Conservation (phyloP, 2,113 vertebrate genomes). For the Notechis scutatus region DNA sequence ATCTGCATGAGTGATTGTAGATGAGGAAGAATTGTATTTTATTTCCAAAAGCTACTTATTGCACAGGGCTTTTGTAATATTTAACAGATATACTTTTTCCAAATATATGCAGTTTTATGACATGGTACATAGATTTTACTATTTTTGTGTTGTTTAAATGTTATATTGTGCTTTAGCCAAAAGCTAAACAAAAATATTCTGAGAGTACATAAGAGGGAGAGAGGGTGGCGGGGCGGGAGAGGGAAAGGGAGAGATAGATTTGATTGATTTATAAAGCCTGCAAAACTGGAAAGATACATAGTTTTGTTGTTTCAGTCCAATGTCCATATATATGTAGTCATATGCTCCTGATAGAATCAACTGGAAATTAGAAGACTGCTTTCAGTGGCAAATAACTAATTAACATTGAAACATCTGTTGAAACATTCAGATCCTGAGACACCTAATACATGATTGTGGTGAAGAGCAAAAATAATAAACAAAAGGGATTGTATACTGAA, state of each 20-base stretch:
- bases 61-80: not conserved
- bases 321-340: not conserved
- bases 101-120: not conserved
- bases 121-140: not conserved
- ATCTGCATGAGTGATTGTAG: not conserved
- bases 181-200: not conserved
- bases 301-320: not conserved
- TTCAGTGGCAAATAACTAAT: not conserved
- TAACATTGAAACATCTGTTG: not conserved
- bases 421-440: not conserved
- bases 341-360: not conserved
- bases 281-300: not conserved
- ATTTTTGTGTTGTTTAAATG: not conserved
- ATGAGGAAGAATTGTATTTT: not conserved
- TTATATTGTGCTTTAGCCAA: not conserved
- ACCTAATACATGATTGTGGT: not conserved
- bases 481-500: not conserved
- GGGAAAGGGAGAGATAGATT: too few relatives aligned
- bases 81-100: not conserved
- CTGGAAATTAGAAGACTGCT: not conserved
- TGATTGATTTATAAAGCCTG: not conserved
- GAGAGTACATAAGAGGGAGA: not conserved
- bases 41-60: not conserved
- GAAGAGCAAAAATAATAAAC: not conserved
- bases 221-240: fast-evolving